phyloP scores from a whole-genome alignment of 2,888 invertebrate genomes.

The Trichogramma dendrolimi region DNA sequence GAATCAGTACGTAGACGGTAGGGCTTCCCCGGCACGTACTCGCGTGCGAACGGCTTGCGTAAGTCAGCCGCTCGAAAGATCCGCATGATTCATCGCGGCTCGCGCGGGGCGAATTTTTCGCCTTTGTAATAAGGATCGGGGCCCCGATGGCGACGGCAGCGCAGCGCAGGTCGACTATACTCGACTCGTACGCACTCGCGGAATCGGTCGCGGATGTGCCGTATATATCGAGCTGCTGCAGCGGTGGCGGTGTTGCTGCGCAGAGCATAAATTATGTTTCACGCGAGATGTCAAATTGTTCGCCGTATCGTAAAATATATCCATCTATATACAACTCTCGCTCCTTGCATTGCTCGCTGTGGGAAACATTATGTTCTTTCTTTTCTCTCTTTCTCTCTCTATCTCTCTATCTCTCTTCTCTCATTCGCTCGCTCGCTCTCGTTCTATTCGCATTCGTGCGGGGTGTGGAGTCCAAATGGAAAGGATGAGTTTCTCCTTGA shows the following conservation, averaged over 20 bases:
- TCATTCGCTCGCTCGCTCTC: conserved; percentile 15
- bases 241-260: background rate
- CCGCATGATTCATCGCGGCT: too few species aligned
- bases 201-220: background rate
- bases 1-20: too few species aligned
- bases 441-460: conserved; percentile 15
- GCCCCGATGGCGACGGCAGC: too few species aligned
- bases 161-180: too few species aligned
- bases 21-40: too few species aligned
- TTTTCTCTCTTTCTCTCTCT: conserved; percentile 26
- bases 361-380: conserved; percentile 50
- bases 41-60: too few species aligned
- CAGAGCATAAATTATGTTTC: conserved; percentile 51
- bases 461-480: background rate
- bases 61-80: too few species aligned
- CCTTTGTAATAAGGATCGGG: too few species aligned
- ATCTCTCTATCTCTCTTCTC: conserved; percentile 21
- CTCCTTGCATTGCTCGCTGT: conserved; percentile 41
- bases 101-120: too few species aligned
- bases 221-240: background rate
- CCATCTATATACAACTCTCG: conserved; percentile 37
- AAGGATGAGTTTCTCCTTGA: too few species aligned
- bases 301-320: conserved; percentile 54
- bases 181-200: too few species aligned
- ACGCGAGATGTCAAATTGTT: conserved; percentile 54